Base-by-base conservation (phyloP, 2,888 invertebrate genomes). In the Oscheius onirici region DNA sequence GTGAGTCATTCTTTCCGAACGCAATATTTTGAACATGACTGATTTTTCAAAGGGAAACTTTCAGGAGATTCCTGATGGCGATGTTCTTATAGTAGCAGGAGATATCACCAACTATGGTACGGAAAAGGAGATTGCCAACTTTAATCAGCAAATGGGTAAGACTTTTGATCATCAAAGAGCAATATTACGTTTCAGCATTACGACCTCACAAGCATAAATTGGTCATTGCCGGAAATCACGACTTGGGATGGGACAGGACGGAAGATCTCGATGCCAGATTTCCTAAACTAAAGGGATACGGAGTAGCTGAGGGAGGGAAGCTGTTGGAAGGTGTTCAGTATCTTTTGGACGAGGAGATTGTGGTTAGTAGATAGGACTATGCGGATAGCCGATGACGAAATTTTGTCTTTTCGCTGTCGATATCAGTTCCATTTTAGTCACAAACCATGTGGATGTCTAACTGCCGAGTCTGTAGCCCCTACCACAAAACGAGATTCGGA, bases 161-260 rank as follows among this genome's bases (percentile, higher is more conserved):
- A 20, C 8, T 28, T n/a, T 20, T 17, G 10, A 6, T 10, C 40
- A 20, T 61, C 34, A 3, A 61, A 10, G 28, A 20, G 15, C 26
- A 22, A 22, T n/a, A 15, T 11, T 41, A n/a, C 22, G n/a, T 22
- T 60, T 41, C 24, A 52, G 69, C 61, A 51, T 89, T 90, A 46
- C 89, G 93, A 79, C 93, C 93, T 0, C 93, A 94, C 87, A 92
- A 91, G 84, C 90, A 93, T 84, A 94, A 94, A 89, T 90, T 94
- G 72, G 93, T 93, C 0, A 93, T 94, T 81, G 93, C 93, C 66
- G 94, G 94, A 41, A 94, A 94, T 89, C 94, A 94, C 88, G 94
- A 94, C 86, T 88, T 94, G 49, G 93, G 93, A 82, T 93, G 94
- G 86, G 94, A 94, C 88, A 88, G 90, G 34, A 71, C 61, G 10